A percentile compares a stretch with the other conserved stretches of the same genome.
These are phyloP conservation scores for Melinaea menophilus DNA, from an alignment of 2,888 invertebrate genomes.

Conservation along the genomic window DNA sequence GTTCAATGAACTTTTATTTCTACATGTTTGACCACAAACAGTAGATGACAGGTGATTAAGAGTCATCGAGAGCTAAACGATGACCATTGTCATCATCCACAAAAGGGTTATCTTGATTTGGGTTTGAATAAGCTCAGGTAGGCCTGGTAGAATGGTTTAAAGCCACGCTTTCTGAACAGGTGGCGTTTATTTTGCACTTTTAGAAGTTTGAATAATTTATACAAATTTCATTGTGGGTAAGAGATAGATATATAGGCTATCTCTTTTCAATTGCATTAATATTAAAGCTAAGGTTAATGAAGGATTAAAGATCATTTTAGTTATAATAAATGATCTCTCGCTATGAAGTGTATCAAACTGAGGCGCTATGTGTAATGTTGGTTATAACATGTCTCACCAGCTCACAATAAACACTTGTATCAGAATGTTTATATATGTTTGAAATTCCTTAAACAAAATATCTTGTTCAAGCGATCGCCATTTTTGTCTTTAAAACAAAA, in stretches of 20 bases:
- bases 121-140: conserved; percentile 51
- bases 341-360: conserved; percentile 46
- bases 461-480: no score
- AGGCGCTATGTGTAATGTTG: conserved; percentile 22
- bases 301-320: conserved; percentile 41
- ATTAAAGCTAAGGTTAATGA: conserved; percentile 51
- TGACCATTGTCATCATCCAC: conserved; percentile 58
- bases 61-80: conserved; percentile 50
- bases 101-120: conserved; percentile 45
- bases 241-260: conserved; percentile 22
- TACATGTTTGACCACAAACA: conserved; percentile 30
- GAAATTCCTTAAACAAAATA: no score
- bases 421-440: not conserved
- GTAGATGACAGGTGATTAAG: conserved; percentile 56
- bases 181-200: conserved; percentile 61
- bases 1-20: conserved; percentile 37
- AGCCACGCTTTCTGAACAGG: conserved; percentile 61
- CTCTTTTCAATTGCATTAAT: conserved; percentile 53
- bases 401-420: conserved; percentile 9
- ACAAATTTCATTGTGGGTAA: conserved; percentile 60
- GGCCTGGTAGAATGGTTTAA: conserved; percentile 65
- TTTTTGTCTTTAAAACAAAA: no score
- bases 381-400: conserved; percentile 6
- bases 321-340: conserved; percentile 28
- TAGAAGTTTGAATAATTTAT: conserved; percentile 55